Evolutionary conservation across 1,140 invertebrate genomes (phyloP), one percentile per base, ranked within the genome.

Genomic region (Drosophila pandora): DNA sequence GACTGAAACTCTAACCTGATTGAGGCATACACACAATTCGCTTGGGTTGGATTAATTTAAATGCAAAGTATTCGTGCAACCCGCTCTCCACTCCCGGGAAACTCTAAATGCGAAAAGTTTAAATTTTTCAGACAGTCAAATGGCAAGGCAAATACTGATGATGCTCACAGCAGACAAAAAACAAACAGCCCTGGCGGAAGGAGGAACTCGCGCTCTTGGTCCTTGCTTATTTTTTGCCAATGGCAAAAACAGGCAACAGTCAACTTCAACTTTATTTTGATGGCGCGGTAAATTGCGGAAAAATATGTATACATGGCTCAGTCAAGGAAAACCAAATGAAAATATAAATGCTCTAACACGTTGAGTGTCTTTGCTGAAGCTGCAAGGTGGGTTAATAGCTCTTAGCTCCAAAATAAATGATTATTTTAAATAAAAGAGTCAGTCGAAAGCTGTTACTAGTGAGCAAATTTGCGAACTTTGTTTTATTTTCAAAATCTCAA

Each of bases 241-340:
- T 68, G 68, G 76, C 68, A 68, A 59, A 60, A 59, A 64, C 55
- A 72, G 69, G 72, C 75, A 77, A 76, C 56, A 74, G 70, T 79
- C 79, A 83, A 83, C 59, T 83, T 82, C 79, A 74, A 64, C 74
- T 75, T 83, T 81, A 79, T 79, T 82, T 78, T 83, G 74, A 82
- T 82, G 69, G 69, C 61, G 78, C 61, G 78, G 67, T 76, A 81
- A 81, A 81, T 80, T 81, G 78, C 61, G 67, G 73, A 81, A 81
- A 79, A 80, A 76, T 67, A 67, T 64, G 28, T 67, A 71, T 64
- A 71, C 73, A 73, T 52, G n/a, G 7, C 17, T 0, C 7, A 41
- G 56, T 32, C 63, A 63, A 41, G 58, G 63, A 34, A 32, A 43
- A 21, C 59, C 37, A 64, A 67, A 52, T 52, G 9, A 39, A 64